Evolutionary conservation across 2,797 vertebrate genomes (phyloP).

Genomic region (Eulemur mongoz): DNA sequence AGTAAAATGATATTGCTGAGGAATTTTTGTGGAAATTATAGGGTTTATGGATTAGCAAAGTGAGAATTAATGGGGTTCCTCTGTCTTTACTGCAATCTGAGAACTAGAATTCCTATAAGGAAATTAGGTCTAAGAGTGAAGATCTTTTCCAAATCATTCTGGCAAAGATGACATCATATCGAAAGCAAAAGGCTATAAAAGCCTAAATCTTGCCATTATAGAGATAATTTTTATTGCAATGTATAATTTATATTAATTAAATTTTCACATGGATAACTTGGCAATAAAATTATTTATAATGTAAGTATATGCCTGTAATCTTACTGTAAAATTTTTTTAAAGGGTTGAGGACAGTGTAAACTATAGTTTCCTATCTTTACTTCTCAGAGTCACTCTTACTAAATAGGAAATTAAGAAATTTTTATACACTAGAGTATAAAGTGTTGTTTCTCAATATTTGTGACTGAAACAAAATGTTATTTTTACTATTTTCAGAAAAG

Average conservation of each 20-base stretch:
- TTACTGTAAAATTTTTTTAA: conserved; percentile 28
- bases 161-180: conserved; percentile 49
- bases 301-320: conserved; percentile 35
- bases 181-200: conserved; percentile 53
- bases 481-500: conserved; percentile 57
- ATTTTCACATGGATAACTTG: conserved; percentile 61
- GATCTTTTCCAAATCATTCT: conserved; percentile 36
- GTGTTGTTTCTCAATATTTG: conserved; percentile 45
- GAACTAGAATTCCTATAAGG: conserved; percentile 55
- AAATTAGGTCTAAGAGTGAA: conserved; percentile 62
- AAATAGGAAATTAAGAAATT: conserved; percentile 55
- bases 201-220: conserved; percentile 30
- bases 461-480: conserved; percentile 57
- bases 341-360: conserved; percentile 19
- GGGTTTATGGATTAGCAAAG: conserved; percentile 75
- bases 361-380: conserved; percentile 60
- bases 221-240: conserved; percentile 58
- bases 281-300: conserved; percentile 64
- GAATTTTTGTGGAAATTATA: conserved; percentile 72
- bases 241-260: conserved; percentile 72
- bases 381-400: conserved; percentile 51
- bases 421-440: conserved; percentile 35
- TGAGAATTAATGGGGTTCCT: conserved; percentile 73
- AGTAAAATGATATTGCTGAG: conserved; percentile 70
- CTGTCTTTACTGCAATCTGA: conserved; percentile 58